Conservation (phyloP, 2,797 vertebrate genomes). For the Aplochiton taeniatus region DNA sequence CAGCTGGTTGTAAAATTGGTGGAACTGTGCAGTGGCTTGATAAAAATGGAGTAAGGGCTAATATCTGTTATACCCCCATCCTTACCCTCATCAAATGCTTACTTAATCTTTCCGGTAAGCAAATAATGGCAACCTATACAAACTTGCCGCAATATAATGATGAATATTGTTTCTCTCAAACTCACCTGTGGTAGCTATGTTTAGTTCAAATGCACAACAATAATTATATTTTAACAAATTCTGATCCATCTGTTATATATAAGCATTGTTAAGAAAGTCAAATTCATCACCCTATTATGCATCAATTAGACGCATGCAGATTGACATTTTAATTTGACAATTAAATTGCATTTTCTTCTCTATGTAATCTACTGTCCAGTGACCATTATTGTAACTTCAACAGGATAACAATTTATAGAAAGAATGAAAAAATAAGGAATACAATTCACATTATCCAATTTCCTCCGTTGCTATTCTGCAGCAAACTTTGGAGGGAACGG, state of each 20-base stretch:
- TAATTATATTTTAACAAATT: too few species aligned
- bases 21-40: background rate
- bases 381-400: too few species aligned
- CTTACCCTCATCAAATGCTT: background rate
- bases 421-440: too few species aligned
- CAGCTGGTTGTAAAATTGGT: conserved; percentile 6
- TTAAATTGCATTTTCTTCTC: conserved; percentile 27
- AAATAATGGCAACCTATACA: too few species aligned
- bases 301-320: background rate
- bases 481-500: conserved; percentile 26
- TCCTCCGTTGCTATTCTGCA: conserved; percentile 47
- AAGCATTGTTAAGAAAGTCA: conserved; percentile 1
- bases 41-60: conserved; percentile 3
- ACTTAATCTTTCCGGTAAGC: background rate
- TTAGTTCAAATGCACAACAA: too few species aligned
- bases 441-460: background rate
- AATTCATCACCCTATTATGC: conserved; percentile 18
- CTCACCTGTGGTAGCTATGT: too few species aligned
- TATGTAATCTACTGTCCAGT: too few species aligned
- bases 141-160: too few species aligned
- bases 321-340: conserved; percentile 14
- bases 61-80: background rate
- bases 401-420: too few species aligned
- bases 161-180: too few species aligned
- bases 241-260: too few species aligned